phyloP scores from a whole-genome alignment of 2,113 vertebrate species.

The Crotalus horridus region DNA sequence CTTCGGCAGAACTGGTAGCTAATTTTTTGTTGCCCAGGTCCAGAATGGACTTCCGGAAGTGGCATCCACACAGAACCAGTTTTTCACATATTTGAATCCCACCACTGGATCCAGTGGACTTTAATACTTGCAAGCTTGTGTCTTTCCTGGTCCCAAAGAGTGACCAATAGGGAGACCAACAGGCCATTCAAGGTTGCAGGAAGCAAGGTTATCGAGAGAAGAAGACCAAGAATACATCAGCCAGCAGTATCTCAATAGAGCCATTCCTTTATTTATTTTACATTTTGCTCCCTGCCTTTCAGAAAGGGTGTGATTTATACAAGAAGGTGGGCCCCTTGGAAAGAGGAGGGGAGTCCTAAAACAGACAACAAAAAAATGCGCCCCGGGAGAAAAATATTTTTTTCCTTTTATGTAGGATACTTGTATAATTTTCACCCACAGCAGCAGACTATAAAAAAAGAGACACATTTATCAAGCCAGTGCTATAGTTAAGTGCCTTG shows the following conservation, averaged over 20 bases:
- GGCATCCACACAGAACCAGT: too few species aligned
- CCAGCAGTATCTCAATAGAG: slow-evolving; percentile 27
- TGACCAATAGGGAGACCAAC: slow-evolving; percentile 20
- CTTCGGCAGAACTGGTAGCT: too few species aligned
- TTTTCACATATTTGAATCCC: too few species aligned
- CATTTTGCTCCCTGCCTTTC: slow-evolving; percentile 37
- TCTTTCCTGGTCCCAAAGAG: slow-evolving; percentile 32
- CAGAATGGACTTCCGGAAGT: too few species aligned
- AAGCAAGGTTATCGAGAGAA: slow-evolving; percentile 41
- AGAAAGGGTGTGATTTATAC: slow-evolving; percentile 44
- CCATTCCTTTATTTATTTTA: slow-evolving; percentile 44
- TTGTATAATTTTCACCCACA: slow-evolving; percentile 41
- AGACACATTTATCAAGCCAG: slow-evolving; percentile 19
- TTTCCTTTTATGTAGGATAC: slow-evolving; percentile 20
- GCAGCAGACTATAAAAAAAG: slow-evolving; percentile 20
- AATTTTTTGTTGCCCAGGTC: too few species aligned
- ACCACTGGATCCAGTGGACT: neutral
- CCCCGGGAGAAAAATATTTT: slow-evolving; percentile 23
- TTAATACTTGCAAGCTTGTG: slow-evolving; percentile 5
- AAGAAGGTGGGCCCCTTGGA: neutral
- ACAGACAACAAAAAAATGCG: slow-evolving; percentile 41
- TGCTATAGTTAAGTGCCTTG: neutral
- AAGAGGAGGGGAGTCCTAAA: slow-evolving; percentile 48
- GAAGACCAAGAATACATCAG: slow-evolving; percentile 41
- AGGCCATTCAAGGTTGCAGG: slow-evolving; percentile 40